phyloP scores from a whole-genome alignment of 2,797 vertebrate genomes.

The Apogon hyalosoma region DNA sequence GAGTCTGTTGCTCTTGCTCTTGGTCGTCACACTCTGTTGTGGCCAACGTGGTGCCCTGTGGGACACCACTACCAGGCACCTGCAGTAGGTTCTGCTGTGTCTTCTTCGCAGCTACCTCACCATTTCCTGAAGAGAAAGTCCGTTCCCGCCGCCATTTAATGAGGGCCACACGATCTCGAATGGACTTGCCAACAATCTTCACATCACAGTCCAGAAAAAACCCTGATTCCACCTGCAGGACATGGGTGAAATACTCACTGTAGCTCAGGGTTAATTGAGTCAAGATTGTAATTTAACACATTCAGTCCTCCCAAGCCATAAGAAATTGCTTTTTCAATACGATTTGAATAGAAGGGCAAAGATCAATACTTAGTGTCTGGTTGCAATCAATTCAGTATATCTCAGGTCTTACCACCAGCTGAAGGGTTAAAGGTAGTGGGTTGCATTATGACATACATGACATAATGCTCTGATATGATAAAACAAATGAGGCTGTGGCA shows the following conservation, averaged over 20 bases:
- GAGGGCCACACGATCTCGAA: conserved; percentile 94
- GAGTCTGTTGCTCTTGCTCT: conserved; percentile 85
- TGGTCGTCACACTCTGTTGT: conserved; percentile 87
- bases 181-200: conserved; percentile 96
- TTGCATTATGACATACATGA: not conserved
- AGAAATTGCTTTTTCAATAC: not conserved
- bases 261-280: conserved; percentile 3
- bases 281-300: conserved; percentile 9
- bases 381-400: conserved; percentile 51
- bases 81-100: conserved; percentile 82
- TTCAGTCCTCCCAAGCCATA: not conserved
- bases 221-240: conserved; percentile 93
- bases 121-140: conserved; percentile 74
- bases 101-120: conserved; percentile 72
- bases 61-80: conserved; percentile 84
- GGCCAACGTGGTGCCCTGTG: conserved; percentile 72
- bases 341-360: conserved; percentile 4
- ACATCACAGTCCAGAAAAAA: conserved; percentile 97
- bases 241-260: conserved; percentile 13
- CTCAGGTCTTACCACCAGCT: conserved; percentile 32
- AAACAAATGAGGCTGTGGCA: not conserved
- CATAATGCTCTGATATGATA: not conserved
- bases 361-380: conserved; percentile 26
- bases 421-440: not conserved
- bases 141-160: conserved; percentile 95